phyloP scores from a whole-genome alignment of 2,888 invertebrate species.

The Theodoxus fluviatilis region DNA sequence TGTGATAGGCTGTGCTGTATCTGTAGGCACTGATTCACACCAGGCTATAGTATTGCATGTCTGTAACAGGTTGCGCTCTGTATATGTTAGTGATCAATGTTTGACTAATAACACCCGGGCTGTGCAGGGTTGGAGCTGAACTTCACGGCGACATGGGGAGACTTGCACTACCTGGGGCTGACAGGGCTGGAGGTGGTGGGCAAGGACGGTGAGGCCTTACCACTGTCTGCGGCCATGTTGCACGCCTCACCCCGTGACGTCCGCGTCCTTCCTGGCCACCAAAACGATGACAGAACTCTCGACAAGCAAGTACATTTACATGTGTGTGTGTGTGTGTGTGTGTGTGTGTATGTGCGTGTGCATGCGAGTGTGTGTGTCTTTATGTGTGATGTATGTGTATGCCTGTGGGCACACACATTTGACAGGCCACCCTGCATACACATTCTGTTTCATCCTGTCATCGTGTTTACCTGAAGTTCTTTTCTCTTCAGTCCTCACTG shows the following conservation, averaged over 20 bases:
- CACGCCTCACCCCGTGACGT: conserved; percentile 67
- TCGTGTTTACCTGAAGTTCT: too few relatives aligned
- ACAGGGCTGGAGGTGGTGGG: conserved; percentile 67
- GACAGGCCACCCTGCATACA: too few relatives aligned
- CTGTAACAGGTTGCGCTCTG: too few relatives aligned
- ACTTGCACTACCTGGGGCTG: conserved; percentile 66
- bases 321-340: not conserved
- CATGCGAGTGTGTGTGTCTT: not conserved
- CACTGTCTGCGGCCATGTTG: conserved; percentile 62
- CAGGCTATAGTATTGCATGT: too few relatives aligned
- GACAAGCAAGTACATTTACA: conserved; percentile 57
- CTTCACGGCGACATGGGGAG: conserved; percentile 68
- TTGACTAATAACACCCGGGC: too few relatives aligned
- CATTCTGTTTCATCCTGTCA: too few relatives aligned
- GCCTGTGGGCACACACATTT: too few relatives aligned
- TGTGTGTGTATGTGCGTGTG: conserved; percentile 1
- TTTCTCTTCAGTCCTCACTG: too few relatives aligned
- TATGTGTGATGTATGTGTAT: conserved; percentile 4
- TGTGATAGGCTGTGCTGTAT: too few relatives aligned
- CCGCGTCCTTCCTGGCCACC: conserved; percentile 58
- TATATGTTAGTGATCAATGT: not conserved
- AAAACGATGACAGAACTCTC: conserved; percentile 61
- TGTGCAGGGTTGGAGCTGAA: conserved; percentile 62
- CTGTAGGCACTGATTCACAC: too few relatives aligned
- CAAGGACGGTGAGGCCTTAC: conserved; percentile 61